These are phyloP conservation scores for Microtus montanus DNA, from an alignment of 2,113 vertebrate genomes.

Conservation along the genomic window DNA sequence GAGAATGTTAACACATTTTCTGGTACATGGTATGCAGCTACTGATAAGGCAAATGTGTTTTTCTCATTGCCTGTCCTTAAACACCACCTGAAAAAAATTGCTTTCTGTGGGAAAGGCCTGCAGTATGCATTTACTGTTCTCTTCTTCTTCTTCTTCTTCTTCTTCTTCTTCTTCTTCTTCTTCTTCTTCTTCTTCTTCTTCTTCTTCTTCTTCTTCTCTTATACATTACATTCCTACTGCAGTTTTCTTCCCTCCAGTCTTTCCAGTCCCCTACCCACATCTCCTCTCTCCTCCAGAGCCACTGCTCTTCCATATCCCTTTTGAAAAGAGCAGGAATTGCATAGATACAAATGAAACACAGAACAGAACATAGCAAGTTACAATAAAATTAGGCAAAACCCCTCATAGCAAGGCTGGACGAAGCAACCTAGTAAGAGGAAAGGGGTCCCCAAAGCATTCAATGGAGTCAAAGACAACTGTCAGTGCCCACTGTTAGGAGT, in stretches of 20 bases:
- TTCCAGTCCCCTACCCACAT: accelerated
- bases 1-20: background rate
- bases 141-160: no score
- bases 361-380: background rate
- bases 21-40: background rate
- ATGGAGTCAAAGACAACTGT: accelerated
- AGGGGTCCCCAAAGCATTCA: background rate
- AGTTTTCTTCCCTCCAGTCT: background rate
- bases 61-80: background rate
- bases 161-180: no score
- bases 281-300: background rate
- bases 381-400: background rate
- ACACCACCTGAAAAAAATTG: background rate
- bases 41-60: background rate
- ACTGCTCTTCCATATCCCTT: background rate
- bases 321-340: background rate
- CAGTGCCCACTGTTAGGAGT: background rate
- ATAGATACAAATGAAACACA: background rate
- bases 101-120: background rate
- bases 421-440: background rate
- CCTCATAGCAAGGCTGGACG: background rate
- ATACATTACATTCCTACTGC: background rate
- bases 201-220: no score
- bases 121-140: background rate
- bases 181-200: no score